Evolutionary conservation across 2,797 vertebrate genomes (phyloP), one percentile per base, ranked within the genome.

Genomic region (Xiphophorus birchmanni): DNA sequence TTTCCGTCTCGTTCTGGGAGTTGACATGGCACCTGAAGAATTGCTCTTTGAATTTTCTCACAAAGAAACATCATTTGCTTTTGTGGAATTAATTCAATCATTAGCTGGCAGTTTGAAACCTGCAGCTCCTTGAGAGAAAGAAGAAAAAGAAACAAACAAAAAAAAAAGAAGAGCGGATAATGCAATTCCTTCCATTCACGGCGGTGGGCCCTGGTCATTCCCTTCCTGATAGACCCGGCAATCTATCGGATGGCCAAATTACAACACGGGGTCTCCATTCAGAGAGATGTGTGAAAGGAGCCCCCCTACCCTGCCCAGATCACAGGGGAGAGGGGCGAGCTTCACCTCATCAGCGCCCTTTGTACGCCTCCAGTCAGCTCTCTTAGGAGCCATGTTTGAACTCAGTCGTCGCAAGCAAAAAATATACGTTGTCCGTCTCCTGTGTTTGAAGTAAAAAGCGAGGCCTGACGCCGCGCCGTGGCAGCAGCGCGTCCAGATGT

Each of bases 61-160:
- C 77, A 91, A 82, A 82, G 89, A 83, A 86, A 94, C 87, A 93
- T 92, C 81, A 86, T 95, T 94, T 95, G 47, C 78, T 89, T 95
- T 95, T 87, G 93, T 89, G 84, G 82, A 93, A 92, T 91, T 92
- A 91, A 94, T 92, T 89, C 93, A 95, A 95, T 95, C 95, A 95
- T 95, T 95, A 94, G 93, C 73, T 76, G 90, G 81, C 50, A 44
- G 88, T 92, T 81, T 90, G 76, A 92, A 92, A 96, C 89, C 89
- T 92, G 80, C 88, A 84, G 86, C 90, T 91, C 92, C 89, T 88
- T 81, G 91, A 87, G 88, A 81, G 40, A n/a, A 17, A 72, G 42
- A 87, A 48, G 29, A 75, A 56, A 87, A 54, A 54, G 8, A 54
- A 48, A 1, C 5, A 48, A 86, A 88, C 79, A 15, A 40, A 15